Evolutionary conservation across 1,140 invertebrate species (phyloP).

Genomic region (Hypsibius dujardini): DNA sequence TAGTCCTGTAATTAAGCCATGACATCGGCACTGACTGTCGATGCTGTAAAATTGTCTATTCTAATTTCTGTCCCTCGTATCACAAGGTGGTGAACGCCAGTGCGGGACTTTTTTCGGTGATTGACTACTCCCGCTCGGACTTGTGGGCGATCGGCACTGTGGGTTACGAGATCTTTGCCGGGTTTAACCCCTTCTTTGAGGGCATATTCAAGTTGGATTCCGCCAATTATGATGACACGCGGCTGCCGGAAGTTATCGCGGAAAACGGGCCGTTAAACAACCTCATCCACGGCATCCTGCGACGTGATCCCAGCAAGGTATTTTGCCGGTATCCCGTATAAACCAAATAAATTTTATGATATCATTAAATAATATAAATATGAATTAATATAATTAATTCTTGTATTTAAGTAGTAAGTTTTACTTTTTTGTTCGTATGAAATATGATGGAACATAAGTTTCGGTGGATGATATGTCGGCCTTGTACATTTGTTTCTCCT

Average conservation of each 20-base stretch:
- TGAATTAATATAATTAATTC: constrained; percentile 26
- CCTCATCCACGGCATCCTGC: constrained; percentile 47
- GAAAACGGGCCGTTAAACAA: constrained; percentile 44
- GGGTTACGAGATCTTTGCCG: constrained; percentile 65
- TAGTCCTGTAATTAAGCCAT: constrained; percentile 5
- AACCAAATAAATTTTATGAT: background rate
- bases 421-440: constrained; percentile 12
- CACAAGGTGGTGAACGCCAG: constrained; percentile 36
- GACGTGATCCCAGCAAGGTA: constrained; percentile 44
- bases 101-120: constrained; percentile 49
- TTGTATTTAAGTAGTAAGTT: constrained; percentile 18
- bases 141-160: constrained; percentile 63
- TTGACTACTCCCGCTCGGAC: constrained; percentile 65
- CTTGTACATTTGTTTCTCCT: constrained; percentile 25
- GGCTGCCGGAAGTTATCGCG: constrained; percentile 35
- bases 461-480: constrained; percentile 20
- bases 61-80: constrained; percentile 17
- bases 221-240: constrained; percentile 42
- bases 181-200: constrained; percentile 52
- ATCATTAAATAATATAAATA: constrained; percentile 16
- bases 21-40: constrained; percentile 16
- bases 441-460: constrained; percentile 20
- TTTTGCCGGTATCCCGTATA: background rate
- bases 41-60: constrained; percentile 17
- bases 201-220: constrained; percentile 26